These are phyloP conservation scores for Drosophila truncata DNA, from an alignment of 1,140 invertebrate genomes.

Conservation along the genomic window DNA sequence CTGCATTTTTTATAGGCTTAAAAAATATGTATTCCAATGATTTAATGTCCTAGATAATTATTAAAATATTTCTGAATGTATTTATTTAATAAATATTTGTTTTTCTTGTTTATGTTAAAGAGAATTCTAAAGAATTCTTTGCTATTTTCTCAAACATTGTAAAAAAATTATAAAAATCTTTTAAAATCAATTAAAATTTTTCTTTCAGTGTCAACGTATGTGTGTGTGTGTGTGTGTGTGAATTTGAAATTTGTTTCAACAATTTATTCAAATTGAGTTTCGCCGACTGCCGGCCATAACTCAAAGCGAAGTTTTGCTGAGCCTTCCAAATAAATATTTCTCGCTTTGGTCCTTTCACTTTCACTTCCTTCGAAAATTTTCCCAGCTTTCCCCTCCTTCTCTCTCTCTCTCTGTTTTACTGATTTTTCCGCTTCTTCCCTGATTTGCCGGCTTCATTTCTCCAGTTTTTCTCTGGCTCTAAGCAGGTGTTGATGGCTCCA, in stretches of 20 bases:
- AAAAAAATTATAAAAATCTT: background rate
- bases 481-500: constrained; percentile 81
- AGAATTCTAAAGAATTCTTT: background rate
- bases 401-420: no score
- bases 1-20: no score
- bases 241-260: constrained; percentile 68
- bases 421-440: constrained; percentile 3
- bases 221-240: constrained; percentile 21
- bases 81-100: background rate
- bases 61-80: no score
- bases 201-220: constrained; percentile 6
- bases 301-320: constrained; percentile 61
- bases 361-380: constrained; percentile 3
- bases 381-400: background rate
- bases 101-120: no score
- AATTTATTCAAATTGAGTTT: constrained; percentile 83
- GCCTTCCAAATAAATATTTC: constrained; percentile 35
- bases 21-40: background rate
- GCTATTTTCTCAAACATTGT: background rate
- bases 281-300: constrained; percentile 78
- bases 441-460: constrained; percentile 3
- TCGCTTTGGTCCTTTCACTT: constrained; percentile 46
- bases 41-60: no score
- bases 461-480: constrained; percentile 31
- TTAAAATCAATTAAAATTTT: background rate